phyloP scores from a whole-genome alignment of 2,113 vertebrate species.

The Suncus etruscus region DNA sequence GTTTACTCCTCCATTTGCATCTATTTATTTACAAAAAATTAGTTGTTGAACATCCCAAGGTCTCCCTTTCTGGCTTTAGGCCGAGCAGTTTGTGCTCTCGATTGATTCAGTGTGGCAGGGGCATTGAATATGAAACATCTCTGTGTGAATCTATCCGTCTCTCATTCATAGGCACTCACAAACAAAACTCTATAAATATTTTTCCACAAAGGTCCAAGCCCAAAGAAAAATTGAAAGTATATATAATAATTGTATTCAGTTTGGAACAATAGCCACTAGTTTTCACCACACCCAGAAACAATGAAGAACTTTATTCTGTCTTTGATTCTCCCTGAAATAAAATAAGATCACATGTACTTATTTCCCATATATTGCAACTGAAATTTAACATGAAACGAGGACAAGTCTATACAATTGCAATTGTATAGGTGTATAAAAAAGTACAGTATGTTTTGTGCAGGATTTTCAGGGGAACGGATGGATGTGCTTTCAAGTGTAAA shows the following conservation, averaged over 20 bases:
- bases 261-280: not conserved
- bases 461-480: not conserved
- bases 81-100: not conserved
- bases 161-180: not conserved
- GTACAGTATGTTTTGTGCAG: too few relatives aligned
- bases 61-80: not conserved
- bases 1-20: not conserved
- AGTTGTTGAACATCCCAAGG: not conserved
- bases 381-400: not conserved
- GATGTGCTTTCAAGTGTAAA: not conserved
- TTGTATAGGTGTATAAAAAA: not conserved
- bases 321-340: slow-evolving; percentile 38
- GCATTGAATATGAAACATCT: not conserved
- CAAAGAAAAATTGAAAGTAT: not conserved
- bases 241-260: not conserved
- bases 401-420: too few relatives aligned
- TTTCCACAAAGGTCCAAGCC: not conserved
- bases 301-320: not conserved
- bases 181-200: not conserved
- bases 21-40: not conserved
- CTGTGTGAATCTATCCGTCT: not conserved
- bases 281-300: not conserved
- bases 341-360: not conserved
- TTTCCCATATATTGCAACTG: not conserved
- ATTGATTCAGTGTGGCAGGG: not conserved